Base-by-base conservation (phyloP, 2,113 vertebrate species). In the Labeo catla region DNA sequence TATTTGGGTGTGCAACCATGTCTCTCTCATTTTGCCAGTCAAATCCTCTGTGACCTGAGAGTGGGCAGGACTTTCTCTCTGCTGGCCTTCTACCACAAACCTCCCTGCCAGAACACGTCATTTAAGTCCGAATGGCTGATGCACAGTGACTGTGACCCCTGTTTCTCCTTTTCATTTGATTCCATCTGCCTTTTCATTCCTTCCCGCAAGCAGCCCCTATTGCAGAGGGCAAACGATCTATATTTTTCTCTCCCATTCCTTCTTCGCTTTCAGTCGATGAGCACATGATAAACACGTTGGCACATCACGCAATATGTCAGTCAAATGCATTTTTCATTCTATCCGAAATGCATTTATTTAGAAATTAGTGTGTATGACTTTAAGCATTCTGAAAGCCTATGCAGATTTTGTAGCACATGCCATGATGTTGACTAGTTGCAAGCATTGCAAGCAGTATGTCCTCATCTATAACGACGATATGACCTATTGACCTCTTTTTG, bases 401-500 rank as follows among this genome's bases (percentile, higher is more conserved):
- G 28, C 28, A 28, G 28, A 28, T 28, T 28, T 28, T 28, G 28
- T 28, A 39, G 39, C 39, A 39, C 39, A 28, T 28, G 39, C 5
- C 39, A 39, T 39, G 39, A 39, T 39, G 39, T 39, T 39, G 3
- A 39, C 39, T 39, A 39, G 39, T 39, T 39, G 2, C 39, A 39
- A 49, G 65, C 47, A 52, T 72, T 72, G 50, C 65, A 10, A 72
- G n/a, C 43, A 28, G 36, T 21, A 21, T 52, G 34, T 68, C 49
- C 81, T 70, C 65, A 54, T 36, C 47, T 36, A 54, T 28, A 72
- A 66, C 47, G 2, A 28, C 73, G 36, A 28, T 23, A 23, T 52
- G 65, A 81, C 68, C 76, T 85, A 45, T 23, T 84, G 63, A 65
- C 83, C 73, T 28, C 73, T 81, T 81, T 86, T 68, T 43, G 16